Evolutionary conservation across 2,888 invertebrate genomes (phyloP), one percentile per base, ranked within the genome.

Genomic region (Drosophila meridiana): DNA sequence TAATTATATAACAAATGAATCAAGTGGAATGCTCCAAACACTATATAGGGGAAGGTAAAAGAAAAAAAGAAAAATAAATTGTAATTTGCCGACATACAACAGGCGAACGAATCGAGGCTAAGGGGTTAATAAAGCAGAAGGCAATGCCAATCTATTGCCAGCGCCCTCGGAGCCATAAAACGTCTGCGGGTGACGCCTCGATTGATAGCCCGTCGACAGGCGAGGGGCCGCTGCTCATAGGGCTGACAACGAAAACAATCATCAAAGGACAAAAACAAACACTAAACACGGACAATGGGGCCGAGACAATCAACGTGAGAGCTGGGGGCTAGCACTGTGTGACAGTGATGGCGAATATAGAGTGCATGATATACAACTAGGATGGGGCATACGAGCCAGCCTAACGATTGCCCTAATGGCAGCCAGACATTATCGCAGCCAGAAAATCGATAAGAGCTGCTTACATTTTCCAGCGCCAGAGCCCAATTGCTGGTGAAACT

Each of bases 401-500:
- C 43, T 26, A 42, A 45, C 62, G 42, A 69, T 56, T 66, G 38
- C 56, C 38, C 68, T 61, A 71, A 76, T 68, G 57, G 63, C 32
- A 20, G 36, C 58, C 48, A 73, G 78, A 77, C 73, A 66, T 60
- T 28, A 63, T 53, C 69, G 57, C 42, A 60, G 59, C 47, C 28
- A 69, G 47, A 84, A 87, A 87, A 83, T 83, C 83, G 76, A 83
- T 83, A 70, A 62, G 28, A 43, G 13, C 8, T 61, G 61, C 61
- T 11, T 40, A 36, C 43, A 42, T 32, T 57, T 42, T 30, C 20
- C 5, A 61, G 11, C 30, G 20, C n/a, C 43, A 14, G 9, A 61
- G 55, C 53, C 68, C 58, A 76, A 83, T 70, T 85, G 50, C 13
- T 8, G 66, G 65, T 45, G 43, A 74, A 78, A 74, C 61, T 74